Evolutionary conservation across 2,113 vertebrate species (phyloP).

Genomic region (Cranoglanis bouderius): DNA sequence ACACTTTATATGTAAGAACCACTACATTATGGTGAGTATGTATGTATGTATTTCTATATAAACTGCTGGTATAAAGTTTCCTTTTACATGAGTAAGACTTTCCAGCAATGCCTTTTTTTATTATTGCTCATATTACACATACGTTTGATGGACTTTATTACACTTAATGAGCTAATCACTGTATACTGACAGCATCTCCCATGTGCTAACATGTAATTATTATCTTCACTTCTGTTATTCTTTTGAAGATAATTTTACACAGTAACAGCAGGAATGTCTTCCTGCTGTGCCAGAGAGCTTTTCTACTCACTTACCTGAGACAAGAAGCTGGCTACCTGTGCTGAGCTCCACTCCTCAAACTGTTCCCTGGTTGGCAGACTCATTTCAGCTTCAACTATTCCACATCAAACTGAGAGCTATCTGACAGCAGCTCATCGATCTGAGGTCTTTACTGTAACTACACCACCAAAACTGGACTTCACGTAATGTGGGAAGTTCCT

Average conservation of each 20-base stretch:
- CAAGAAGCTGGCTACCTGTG: slow-evolving; percentile 76
- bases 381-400: slow-evolving; percentile 69
- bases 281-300: not conserved
- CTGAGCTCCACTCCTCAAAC: slow-evolving; percentile 78
- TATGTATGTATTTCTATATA: not conserved
- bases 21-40: not conserved
- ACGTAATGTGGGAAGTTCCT: slow-evolving; percentile 55
- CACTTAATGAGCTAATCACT: not conserved
- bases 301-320: slow-evolving; percentile 72
- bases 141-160: not conserved
- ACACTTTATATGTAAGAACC: not conserved
- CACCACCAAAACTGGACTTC: slow-evolving; percentile 29
- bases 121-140: not conserved
- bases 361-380: slow-evolving; percentile 80
- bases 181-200: not conserved
- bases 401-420: slow-evolving; percentile 37
- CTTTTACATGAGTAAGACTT: not conserved
- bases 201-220: not conserved
- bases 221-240: not conserved
- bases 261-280: not conserved
- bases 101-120: not conserved
- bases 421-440: slow-evolving; percentile 48
- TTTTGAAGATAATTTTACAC: not conserved
- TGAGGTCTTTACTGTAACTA: slow-evolving; percentile 29
- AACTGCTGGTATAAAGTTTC: not conserved